Evolutionary conservation across 1,140 invertebrate genomes (phyloP).

Genomic region (Brachionus manjavacas): DNA sequence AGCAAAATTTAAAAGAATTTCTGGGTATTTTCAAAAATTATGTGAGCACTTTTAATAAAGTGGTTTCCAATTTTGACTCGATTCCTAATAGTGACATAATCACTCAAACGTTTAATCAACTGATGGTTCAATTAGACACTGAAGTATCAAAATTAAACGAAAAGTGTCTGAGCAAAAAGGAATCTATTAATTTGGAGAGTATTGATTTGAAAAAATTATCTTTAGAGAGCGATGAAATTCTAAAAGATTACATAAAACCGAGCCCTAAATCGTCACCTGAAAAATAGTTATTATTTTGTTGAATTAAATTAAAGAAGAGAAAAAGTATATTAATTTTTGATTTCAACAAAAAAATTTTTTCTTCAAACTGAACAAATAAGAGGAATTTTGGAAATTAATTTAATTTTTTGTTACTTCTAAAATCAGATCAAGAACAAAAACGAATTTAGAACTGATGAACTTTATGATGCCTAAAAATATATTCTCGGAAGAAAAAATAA

Average conservation of each 20-base stretch:
- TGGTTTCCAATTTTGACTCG: neutral
- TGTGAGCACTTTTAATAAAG: neutral
- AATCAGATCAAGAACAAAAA: too few species aligned
- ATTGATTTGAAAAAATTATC: conserved; percentile 25
- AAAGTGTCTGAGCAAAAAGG: neutral
- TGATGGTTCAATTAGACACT: neutral
- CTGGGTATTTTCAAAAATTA: conserved; percentile 24
- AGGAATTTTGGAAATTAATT: too few species aligned
- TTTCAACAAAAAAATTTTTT: too few species aligned
- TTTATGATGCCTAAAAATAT: too few species aligned
- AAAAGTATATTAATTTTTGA: neutral
- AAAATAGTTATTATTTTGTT: neutral
- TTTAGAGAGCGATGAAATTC: neutral
- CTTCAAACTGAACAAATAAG: too few species aligned
- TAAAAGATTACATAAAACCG: neutral
- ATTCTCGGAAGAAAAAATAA: too few species aligned
- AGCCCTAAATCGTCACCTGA: neutral
- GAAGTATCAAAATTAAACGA: neutral
- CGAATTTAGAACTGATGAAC: too few species aligned
- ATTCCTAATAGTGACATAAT: neutral
- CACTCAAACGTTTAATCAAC: neutral
- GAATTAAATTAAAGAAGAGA: neutral
- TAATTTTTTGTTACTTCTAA: too few species aligned
- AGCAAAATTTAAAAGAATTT: conserved; percentile 40
- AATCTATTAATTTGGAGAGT: neutral